These are phyloP conservation scores for Drosophila fuyamai DNA, from an alignment of 1,140 invertebrate genomes.

Conservation along the genomic window DNA sequence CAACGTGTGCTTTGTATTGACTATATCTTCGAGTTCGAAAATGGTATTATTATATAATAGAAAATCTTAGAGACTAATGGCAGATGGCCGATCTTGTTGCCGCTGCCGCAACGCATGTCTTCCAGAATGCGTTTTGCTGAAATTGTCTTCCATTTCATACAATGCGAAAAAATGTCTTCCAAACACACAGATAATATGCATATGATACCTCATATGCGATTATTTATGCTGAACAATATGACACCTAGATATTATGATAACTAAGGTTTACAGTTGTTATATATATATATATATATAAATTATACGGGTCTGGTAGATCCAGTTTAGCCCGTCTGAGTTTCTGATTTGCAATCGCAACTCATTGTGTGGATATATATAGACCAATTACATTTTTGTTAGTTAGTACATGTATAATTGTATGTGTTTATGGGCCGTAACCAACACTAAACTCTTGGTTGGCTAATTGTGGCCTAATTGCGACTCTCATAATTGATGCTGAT, in stretches of 20 bases:
- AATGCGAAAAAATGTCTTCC: slow-evolving; percentile 84
- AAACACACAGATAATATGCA: slow-evolving; percentile 65
- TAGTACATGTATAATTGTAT: slow-evolving; percentile 39
- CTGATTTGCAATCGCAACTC: slow-evolving; percentile 82
- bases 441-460: slow-evolving; percentile 81
- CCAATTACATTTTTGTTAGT: slow-evolving; percentile 67
- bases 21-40: slow-evolving; percentile 46
- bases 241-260: slow-evolving; percentile 41
- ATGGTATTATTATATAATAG: slow-evolving; percentile 37
- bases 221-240: slow-evolving; percentile 40
- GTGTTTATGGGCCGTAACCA: slow-evolving; percentile 64
- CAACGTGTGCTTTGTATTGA: slow-evolving; percentile 67
- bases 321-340: slow-evolving; percentile 59
- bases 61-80: slow-evolving; percentile 54
- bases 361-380: slow-evolving; percentile 70
- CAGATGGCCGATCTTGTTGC: slow-evolving; percentile 41
- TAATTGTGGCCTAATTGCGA: slow-evolving; percentile 55
- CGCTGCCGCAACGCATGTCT: slow-evolving; percentile 67
- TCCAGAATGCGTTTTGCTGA: slow-evolving; percentile 75
- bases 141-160: slow-evolving; percentile 63
- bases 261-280: slow-evolving; percentile 5
- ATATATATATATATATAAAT: slow-evolving; percentile 37
- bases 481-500: slow-evolving; percentile 72
- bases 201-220: slow-evolving; percentile 34
- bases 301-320: slow-evolving; percentile 71